A percentile compares a stretch with the other conserved stretches of the same genome.
phyloP scores from a whole-genome alignment of 2,888 invertebrate genomes.

The Dorcus hopei region DNA sequence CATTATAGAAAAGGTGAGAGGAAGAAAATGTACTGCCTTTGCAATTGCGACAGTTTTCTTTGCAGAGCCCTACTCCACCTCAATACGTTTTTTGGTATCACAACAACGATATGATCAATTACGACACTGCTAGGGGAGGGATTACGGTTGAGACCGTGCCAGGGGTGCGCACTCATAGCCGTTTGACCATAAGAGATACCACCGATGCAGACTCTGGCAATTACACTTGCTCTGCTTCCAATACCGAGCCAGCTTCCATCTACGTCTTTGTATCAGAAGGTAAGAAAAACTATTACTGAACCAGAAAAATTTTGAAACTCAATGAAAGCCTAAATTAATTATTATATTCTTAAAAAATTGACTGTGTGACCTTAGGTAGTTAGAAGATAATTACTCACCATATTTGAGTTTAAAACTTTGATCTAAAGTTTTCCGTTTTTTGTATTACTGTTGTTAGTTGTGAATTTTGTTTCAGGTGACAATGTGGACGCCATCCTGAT shows the following conservation, averaged over 20 bases:
- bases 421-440: neutral
- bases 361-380: too few relatives aligned
- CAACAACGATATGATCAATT: conserved; percentile 92
- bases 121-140: conserved; percentile 78
- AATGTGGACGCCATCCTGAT: conserved; percentile 87
- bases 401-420: too few relatives aligned
- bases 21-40: neutral
- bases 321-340: too few relatives aligned
- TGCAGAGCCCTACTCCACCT: conserved; percentile 86
- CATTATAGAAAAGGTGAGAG: conserved; percentile 83
- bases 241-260: conserved; percentile 85
- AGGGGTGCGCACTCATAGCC: conserved; percentile 80
- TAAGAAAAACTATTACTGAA: conserved; percentile 46
- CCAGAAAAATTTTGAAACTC: too few relatives aligned
- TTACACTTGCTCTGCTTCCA: conserved; percentile 86
- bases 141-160: conserved; percentile 81
- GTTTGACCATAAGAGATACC: conserved; percentile 79
- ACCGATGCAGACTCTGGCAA: conserved; percentile 85
- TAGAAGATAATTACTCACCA: too few relatives aligned
- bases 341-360: too few relatives aligned
- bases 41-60: conserved; percentile 4
- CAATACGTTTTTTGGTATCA: conserved; percentile 96
- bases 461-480: conserved; percentile 62
- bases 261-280: conserved; percentile 89
- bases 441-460: conserved; percentile 26